Evolutionary conservation across 2,113 vertebrate species (phyloP), one percentile per base, ranked within the genome.

Genomic region (Microtus montanus): DNA sequence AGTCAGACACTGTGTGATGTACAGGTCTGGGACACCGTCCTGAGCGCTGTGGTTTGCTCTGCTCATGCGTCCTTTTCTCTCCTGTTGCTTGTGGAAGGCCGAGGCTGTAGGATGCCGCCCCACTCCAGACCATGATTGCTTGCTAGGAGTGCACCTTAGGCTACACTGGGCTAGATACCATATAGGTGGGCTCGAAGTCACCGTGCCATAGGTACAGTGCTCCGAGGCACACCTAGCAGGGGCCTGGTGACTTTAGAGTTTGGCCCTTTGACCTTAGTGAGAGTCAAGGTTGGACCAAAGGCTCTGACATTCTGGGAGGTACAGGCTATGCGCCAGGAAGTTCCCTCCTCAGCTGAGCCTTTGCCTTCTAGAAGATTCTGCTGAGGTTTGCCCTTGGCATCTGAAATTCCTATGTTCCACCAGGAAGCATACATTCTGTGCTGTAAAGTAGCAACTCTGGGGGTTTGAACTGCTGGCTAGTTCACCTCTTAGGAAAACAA

Each of bases 61-160:
- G 77, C 91, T 93, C 26, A 0, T 35, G 92, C 87, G 70, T 47
- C 49, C 77, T 73, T 12, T 84, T 84, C 66, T 75, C 70, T 7
- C 38, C 41, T 13, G 5, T 54, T 63, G 52, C 73, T 74, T 92
- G 47, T 90, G 82, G 83, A 96, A 97, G 96, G 96, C 96, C 92
- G 82, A 20, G 90, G 74, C 49, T 75, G 96, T 64, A 90, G 61
- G 66, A 63, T 66, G 66, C 77, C 41, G 91, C 91, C 89, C 54
- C 95, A 94, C 96, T 96, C 96, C 97, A 96, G 80, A 64, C 61
- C 61, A 7, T 13, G 7, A 71, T 71, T 85, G 82, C 94, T 87
- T 97, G 88, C 89, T 73, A 63, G 78, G 85, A 93, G 79, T 63
- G 66, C 10, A 66, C 4, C 1, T 80, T n/a, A 71, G 75, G 2